Conservation (phyloP, 2,797 vertebrate genomes). For the Salmo trutta region DNA sequence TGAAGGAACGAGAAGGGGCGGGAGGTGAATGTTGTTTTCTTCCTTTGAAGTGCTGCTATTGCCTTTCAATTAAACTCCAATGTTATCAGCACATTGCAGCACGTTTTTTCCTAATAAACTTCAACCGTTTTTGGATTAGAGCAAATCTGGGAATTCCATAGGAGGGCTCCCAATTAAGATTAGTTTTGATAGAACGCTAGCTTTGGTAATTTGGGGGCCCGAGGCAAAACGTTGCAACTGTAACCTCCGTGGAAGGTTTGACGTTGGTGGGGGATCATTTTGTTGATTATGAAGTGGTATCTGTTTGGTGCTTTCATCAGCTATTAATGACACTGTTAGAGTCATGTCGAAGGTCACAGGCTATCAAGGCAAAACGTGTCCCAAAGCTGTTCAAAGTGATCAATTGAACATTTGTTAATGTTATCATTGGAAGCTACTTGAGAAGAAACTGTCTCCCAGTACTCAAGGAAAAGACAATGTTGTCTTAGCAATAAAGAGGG, state of each 20-base stretch:
- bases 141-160: conserved; percentile 36
- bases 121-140: conserved; percentile 34
- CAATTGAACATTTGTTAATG: not conserved
- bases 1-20: conserved; percentile 8
- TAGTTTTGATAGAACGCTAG: conserved; percentile 29
- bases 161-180: conserved; percentile 40
- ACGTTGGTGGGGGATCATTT: not conserved
- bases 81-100: conserved; percentile 54
- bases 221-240: conserved; percentile 15
- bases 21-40: conserved; percentile 27
- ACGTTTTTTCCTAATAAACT: conserved; percentile 47
- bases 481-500: not conserved
- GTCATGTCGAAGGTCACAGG: not conserved
- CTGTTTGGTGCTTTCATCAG: not conserved
- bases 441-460: conserved; percentile 14
- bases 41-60: conserved; percentile 42
- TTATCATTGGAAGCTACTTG: not conserved
- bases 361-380: not conserved
- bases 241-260: conserved; percentile 18
- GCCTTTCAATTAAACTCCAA: conserved; percentile 52
- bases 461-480: too few relatives aligned
- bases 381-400: not conserved
- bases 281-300: conserved; percentile 7
- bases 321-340: not conserved
- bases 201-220: conserved; percentile 31